Evolutionary conservation across 2,113 vertebrate species (phyloP).

Genomic region (Heterotilapia buettikoferi): DNA sequence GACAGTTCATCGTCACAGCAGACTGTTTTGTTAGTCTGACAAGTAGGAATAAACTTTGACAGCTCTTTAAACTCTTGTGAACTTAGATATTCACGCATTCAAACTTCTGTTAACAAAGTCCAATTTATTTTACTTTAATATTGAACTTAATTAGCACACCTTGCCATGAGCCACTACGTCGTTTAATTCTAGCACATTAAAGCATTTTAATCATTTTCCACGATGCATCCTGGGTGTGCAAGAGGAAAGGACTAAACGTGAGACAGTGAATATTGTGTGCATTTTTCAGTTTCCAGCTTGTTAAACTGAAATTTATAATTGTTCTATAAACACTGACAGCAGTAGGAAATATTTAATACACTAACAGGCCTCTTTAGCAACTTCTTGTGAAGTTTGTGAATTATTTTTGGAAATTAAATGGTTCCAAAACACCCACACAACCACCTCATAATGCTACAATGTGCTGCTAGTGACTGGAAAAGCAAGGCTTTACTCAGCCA

Average conservation of each 20-base stretch:
- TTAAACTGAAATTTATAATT: not conserved
- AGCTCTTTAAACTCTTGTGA: not conserved
- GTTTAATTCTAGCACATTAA: not conserved
- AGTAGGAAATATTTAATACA: not conserved
- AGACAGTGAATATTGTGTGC: not conserved
- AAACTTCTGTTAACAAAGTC: not conserved
- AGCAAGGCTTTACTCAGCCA: not conserved
- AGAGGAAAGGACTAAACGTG: not conserved
- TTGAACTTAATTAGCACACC: not conserved
- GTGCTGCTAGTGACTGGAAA: not conserved
- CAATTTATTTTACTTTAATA: not conserved
- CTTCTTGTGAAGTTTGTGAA: not conserved
- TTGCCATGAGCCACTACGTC: not conserved
- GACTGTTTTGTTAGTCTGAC: not conserved
- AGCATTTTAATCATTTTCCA: not conserved
- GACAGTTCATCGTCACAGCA: not conserved
- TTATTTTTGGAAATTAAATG: not conserved
- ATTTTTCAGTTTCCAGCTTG: not conserved
- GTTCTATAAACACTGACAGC: not conserved
- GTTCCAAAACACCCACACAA: not conserved
- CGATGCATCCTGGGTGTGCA: not conserved
- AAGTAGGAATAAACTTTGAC: not conserved
- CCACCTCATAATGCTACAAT: not conserved
- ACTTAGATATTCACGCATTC: not conserved
- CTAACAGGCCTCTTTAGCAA: not conserved